Base-by-base conservation (phyloP, 2,113 vertebrate species). In the Salvelinus namaycush region DNA sequence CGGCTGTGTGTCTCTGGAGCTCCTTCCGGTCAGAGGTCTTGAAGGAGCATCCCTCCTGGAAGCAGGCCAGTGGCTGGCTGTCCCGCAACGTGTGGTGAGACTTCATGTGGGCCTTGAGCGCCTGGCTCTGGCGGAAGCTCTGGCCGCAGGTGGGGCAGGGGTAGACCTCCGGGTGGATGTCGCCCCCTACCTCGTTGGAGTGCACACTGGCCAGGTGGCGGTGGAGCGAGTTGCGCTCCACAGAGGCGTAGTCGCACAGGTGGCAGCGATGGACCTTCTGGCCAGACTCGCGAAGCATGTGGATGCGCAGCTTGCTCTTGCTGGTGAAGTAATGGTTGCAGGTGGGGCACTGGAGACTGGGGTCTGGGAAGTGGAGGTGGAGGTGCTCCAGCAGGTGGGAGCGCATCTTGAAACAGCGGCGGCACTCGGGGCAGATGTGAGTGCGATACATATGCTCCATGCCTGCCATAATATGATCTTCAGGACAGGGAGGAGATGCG, bases 261-360 rank as follows among this genome's bases (percentile, higher is more conserved):
- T 95, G 95, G 84, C 97, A 99, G 44, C 0, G 92, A 78, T 99
- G 97, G 18, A 91, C 65, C 83, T 98, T 99, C 79, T 97, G 88
- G 0, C 97, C 97, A 0, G 91, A 93, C 83, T 99, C 97, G 0
- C 97, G 92, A 76, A 98, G 93, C 84, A 95, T 89, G 66, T 99
- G 98, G 34, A 97, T 90, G 69, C 95, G 96, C 54, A 99, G 93
- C 83, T 99, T 99, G 92, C 96, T 99, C 79, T 96, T 96, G 86
- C 97, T 99, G 88, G 97, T 98, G 89, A 99, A 99, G 93, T 93
- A 94, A 71, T 94, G 96, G 84, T 94, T 90, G 87, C 98, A 99
- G 89, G 94, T 95, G 81, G 96, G 94, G 84, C 97, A 99, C 90
- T 98, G 97, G 73, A 99, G 95, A 73, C 91, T 94, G 20, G 97